Base-by-base conservation (phyloP, 1,140 invertebrate species). In the Drosophila lacertosa region DNA sequence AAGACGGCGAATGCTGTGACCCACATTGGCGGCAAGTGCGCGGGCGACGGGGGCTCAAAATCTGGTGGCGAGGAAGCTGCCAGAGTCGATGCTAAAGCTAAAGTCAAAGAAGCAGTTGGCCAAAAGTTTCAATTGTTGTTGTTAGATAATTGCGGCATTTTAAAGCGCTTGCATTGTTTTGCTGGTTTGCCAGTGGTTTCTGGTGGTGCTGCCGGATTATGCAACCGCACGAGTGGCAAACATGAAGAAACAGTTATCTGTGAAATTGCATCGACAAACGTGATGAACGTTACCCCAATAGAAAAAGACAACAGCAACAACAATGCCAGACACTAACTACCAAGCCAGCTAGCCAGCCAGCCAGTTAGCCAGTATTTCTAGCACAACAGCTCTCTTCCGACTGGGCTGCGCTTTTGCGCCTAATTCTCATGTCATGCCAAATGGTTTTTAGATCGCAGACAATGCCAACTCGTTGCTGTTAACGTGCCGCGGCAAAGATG, bases 211-310 rank as follows among this genome's bases (percentile, higher is more conserved):
- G 54, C 37, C 62, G 80, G 72, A 77, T 84, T 84, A 86, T 84
- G 81, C 76, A 84, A 81, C 60, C 66, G 45, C 67, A 60, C 76
- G 26, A 74, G 58, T 84, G 71, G 75, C 80, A 82, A 83, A 84
- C 80, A 84, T 84, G 80, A 60, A 84, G 74, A 84, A 84, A 84
- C 81, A 84, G 81, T 84, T 84, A 84, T 84, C 81, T 84, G 77
- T 81, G 81, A 84, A 84, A 86, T 84, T 86, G 81, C 81, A 84
- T 84, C 81, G 81, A 86, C 81, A 84, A 84, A 84, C 81, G 81
- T 84, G 80, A 84, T 84, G 81, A 84, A 84, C 80, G 81, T 84
- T 84, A 86, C 80, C 80, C 80, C 81, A 84, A 84, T 86, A 84
- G 51, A 64, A 50, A 70, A 40, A 70, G 50, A 42, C 32, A 47